These are phyloP conservation scores for Anagyrus pseudococci DNA, from an alignment of 2,888 invertebrate genomes.

Conservation along the genomic window DNA sequence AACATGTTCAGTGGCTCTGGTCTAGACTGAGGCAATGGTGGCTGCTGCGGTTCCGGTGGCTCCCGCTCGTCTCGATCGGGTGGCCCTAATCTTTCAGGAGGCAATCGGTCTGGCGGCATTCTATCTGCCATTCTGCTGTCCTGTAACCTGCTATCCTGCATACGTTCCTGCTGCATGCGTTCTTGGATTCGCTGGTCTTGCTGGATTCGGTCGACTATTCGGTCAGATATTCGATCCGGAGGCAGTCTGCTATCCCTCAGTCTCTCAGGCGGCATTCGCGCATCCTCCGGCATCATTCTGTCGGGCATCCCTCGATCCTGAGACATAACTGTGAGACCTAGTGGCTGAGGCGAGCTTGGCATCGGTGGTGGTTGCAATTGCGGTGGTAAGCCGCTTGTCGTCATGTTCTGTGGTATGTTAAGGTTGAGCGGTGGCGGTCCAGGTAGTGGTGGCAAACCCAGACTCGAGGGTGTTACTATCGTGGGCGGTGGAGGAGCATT, in stretches of 20 bases:
- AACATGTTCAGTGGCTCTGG: conserved; percentile 53
- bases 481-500: conserved; percentile 30
- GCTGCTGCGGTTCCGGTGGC: conserved; percentile 17
- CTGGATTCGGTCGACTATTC: conserved; percentile 25
- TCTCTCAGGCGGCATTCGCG: conserved; percentile 29
- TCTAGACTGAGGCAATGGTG: conserved; percentile 46
- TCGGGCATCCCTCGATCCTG: conserved; percentile 42
- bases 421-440: conserved; percentile 53
- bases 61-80: conserved; percentile 44
- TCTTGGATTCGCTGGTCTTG: conserved; percentile 45
- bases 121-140: conserved; percentile 50
- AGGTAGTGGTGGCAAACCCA: conserved; percentile 19
- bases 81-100: conserved; percentile 27
- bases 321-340: conserved; percentile 55
- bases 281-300: conserved; percentile 25
- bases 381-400: conserved; percentile 44
- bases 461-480: conserved; percentile 17
- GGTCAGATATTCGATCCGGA: conserved; percentile 29
- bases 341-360: conserved; percentile 53
- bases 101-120: conserved; percentile 36
- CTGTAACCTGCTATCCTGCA: conserved; percentile 36
- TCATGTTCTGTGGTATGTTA: conserved; percentile 56
- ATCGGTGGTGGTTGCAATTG: conserved; percentile 47
- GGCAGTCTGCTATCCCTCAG: conserved; percentile 18
- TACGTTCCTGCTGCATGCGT: conserved; percentile 37